These are phyloP conservation scores for Mythimna albipuncta DNA, from an alignment of 2,888 invertebrate genomes.

Conservation along the genomic window DNA sequence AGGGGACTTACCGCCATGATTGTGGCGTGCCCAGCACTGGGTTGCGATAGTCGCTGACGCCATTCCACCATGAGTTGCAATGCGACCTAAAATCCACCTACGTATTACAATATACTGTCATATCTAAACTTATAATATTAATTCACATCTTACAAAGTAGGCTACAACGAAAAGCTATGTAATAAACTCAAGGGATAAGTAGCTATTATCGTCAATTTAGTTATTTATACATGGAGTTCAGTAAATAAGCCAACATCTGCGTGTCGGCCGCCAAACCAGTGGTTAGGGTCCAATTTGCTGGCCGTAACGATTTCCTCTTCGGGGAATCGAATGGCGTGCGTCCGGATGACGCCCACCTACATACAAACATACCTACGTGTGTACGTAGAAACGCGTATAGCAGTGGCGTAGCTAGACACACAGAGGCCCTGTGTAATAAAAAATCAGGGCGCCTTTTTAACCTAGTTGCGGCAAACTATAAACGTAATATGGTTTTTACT, in stretches of 20 bases:
- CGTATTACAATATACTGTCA: not conserved
- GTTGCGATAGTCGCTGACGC: no score
- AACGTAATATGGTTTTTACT: no score
- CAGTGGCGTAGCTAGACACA: no score
- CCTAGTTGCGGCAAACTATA: no score
- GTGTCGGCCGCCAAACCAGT: slow-evolving; percentile 83
- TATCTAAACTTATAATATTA: slow-evolving; percentile 2
- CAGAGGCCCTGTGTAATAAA: no score
- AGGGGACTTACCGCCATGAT: no score
- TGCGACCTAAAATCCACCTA: no score
- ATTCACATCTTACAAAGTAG: slow-evolving; percentile 20
- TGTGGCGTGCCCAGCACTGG: no score
- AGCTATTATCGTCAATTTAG: slow-evolving; percentile 73
- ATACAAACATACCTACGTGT: slow-evolving; percentile 58
- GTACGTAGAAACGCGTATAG: slow-evolving; percentile 52
- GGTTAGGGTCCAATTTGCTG: slow-evolving; percentile 89
- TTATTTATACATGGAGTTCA: slow-evolving; percentile 70
- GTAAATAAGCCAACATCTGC: slow-evolving; percentile 83
- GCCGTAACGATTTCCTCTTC: slow-evolving; percentile 90
- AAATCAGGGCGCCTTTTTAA: no score
- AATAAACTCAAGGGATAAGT: slow-evolving; percentile 61
- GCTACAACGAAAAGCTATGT: slow-evolving; percentile 36
- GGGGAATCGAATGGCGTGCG: slow-evolving; percentile 90
- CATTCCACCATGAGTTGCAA: no score
- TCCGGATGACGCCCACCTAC: slow-evolving; percentile 83